Conservation (phyloP, 2,888 invertebrate species). For the Nebria brevicollis region DNA sequence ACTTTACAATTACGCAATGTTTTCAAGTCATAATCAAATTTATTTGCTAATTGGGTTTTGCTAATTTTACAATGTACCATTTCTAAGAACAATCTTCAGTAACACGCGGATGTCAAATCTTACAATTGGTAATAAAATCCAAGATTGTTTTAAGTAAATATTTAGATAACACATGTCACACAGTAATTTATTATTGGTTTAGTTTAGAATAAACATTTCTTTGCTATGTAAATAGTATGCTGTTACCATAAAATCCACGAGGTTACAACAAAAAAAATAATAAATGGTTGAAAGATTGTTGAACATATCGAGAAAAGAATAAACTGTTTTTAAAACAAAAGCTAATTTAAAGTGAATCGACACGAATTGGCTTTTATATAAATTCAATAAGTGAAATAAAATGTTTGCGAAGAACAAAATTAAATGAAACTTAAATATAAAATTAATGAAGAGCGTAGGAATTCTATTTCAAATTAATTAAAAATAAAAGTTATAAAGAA, state of each 20-base stretch:
- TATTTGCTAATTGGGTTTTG: background rate
- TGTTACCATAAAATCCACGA: background rate
- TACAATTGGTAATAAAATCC: slow-evolving; percentile 24
- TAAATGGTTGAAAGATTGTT: background rate
- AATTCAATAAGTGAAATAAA: no score
- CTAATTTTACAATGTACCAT: background rate
- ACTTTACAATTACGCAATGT: no score
- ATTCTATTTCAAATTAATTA: slow-evolving; percentile 3
- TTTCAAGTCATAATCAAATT: background rate
- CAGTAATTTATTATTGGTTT: slow-evolving; percentile 29
- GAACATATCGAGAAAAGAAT: background rate
- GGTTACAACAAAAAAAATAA: background rate
- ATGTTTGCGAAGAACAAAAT: no score
- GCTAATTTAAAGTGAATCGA: no score
- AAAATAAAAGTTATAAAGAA: slow-evolving; percentile 13
- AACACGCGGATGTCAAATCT: slow-evolving; percentile 18
- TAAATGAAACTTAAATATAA: no score
- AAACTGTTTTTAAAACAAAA: background rate
- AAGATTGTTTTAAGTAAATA: slow-evolving; percentile 29
- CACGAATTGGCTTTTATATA: no score
- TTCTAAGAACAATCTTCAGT: background rate
- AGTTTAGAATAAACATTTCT: slow-evolving; percentile 26
- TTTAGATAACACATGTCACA: slow-evolving; percentile 34
- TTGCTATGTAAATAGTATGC: background rate
- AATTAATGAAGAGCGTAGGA: slow-evolving; percentile 11